phyloP scores from a whole-genome alignment of 2,113 vertebrate species.

The Tenebrosternarchus preto region DNA sequence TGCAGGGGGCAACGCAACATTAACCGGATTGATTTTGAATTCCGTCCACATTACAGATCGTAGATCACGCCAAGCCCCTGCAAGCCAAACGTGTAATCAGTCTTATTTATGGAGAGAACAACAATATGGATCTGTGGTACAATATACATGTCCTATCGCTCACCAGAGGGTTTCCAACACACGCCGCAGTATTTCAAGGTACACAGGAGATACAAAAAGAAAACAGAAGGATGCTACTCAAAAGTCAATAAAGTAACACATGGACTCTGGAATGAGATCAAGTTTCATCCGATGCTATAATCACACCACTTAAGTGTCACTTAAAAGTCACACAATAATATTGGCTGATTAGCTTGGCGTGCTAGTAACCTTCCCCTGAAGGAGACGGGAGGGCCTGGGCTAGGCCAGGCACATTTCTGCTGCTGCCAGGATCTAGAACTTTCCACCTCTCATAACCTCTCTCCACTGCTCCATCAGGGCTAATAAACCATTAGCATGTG shows the following conservation, averaged over 20 bases:
- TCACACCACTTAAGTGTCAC: conserved; percentile 2
- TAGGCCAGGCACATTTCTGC: not conserved
- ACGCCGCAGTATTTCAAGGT: conserved; percentile 52
- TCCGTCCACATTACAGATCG: conserved; percentile 57
- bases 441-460: conserved; percentile 7
- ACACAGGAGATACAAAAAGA: not conserved
- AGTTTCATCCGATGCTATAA: not conserved
- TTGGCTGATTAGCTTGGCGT: not conserved
- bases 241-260: not conserved
- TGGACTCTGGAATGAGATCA: not conserved
- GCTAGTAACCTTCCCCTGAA: not conserved
- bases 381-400: not conserved
- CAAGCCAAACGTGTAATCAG: conserved; percentile 61
- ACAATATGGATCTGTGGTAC: conserved; percentile 62
- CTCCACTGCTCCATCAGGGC: conserved; percentile 5
- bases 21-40: conserved; percentile 74
- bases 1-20: conserved; percentile 65
- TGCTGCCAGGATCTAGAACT: not conserved
- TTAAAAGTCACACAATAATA: not conserved
- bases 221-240: not conserved
- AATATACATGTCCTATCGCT: conserved; percentile 54
- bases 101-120: conserved; percentile 69
- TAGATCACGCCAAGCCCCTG: conserved; percentile 65
- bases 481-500: conserved; percentile 43
- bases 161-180: conserved; percentile 39